phyloP scores from a whole-genome alignment of 2,888 invertebrate species.

The Thelaira solivaga region DNA sequence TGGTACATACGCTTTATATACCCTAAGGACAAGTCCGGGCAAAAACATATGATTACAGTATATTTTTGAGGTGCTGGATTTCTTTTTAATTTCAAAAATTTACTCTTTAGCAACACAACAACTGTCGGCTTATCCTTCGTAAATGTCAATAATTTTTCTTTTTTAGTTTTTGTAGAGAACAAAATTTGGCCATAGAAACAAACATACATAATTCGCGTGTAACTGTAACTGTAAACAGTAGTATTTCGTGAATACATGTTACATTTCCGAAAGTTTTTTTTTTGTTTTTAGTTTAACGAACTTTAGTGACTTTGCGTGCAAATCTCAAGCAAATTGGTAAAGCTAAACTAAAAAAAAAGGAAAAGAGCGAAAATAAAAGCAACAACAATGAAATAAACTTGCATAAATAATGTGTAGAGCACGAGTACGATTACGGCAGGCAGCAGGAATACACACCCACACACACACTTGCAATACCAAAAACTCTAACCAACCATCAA shows the following conservation, averaged over 20 bases:
- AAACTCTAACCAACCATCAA: no score
- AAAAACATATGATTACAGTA: no score
- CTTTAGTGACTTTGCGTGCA: constrained; percentile 18
- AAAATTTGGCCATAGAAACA: not conserved
- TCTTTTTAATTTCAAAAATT: no score
- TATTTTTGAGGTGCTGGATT: no score
- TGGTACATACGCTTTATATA: no score
- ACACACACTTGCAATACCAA: not conserved
- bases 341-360: no score
- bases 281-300: constrained; percentile 45
- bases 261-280: constrained; percentile 35
- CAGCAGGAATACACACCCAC: not conserved
- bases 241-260: constrained; percentile 8
- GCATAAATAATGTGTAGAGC: constrained; percentile 33
- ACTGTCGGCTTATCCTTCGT: not conserved
- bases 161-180: not conserved
- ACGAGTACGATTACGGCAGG: no score
- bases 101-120: not conserved
- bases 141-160: not conserved
- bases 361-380: constrained; percentile 12
- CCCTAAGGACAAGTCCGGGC: no score
- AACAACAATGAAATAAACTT: constrained; percentile 16
- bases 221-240: constrained; percentile 1
- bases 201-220: not conserved
- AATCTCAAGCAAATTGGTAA: constrained; percentile 16